phyloP scores from a whole-genome alignment of 2,113 vertebrate genomes.

The Chelonoidis abingdonii region DNA sequence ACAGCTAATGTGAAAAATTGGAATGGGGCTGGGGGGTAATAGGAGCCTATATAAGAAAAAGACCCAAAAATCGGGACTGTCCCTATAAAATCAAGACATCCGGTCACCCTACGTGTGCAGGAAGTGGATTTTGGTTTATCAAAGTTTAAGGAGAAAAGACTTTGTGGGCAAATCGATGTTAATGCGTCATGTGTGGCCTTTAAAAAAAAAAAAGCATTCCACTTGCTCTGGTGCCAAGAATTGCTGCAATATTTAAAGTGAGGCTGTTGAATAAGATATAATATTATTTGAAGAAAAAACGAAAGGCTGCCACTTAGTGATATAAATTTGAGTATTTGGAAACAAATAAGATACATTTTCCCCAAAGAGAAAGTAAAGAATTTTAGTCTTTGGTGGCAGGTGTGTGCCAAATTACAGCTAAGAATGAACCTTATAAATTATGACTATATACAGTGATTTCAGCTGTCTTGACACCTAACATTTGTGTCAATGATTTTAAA shows the following conservation, averaged over 20 bases:
- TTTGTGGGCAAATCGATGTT: conserved; percentile 1
- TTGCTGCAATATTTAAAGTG: neutral
- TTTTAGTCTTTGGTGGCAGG: neutral
- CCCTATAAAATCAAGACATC: too few relatives aligned
- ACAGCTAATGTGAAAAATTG: too few relatives aligned
- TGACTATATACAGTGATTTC: conserved; percentile 1
- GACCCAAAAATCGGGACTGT: too few relatives aligned
- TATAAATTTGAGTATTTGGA: neutral
- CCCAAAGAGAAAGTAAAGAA: neutral
- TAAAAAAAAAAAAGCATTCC: neutral
- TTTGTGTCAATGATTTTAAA: neutral
- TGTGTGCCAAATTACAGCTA: neutral
- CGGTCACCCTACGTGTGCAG: neutral
- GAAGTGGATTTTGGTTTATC: neutral
- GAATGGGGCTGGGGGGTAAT: too few relatives aligned
- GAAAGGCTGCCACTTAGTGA: neutral
- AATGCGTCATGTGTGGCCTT: neutral
- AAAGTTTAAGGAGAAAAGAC: neutral
- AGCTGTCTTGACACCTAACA: neutral
- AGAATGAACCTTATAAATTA: neutral
- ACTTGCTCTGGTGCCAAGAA: neutral
- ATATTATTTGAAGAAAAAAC: neutral
- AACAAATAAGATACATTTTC: neutral
- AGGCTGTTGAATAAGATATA: conserved; percentile 3
- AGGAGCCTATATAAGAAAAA: too few relatives aligned